These are phyloP conservation scores for Selenia dentaria DNA, from an alignment of 2,888 invertebrate genomes.

Conservation along the genomic window DNA sequence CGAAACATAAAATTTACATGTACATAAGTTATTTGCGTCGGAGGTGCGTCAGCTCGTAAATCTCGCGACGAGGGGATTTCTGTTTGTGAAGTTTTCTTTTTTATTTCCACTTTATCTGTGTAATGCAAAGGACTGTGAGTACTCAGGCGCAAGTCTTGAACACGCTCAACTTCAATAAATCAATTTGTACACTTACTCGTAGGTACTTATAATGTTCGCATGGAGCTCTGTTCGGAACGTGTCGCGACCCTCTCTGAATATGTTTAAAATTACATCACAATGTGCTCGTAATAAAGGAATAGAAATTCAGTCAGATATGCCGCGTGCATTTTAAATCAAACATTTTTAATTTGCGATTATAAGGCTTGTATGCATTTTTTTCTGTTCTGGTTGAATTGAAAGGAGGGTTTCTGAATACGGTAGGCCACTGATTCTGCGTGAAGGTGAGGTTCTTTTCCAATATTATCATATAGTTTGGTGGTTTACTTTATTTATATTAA, in stretches of 20 bases:
- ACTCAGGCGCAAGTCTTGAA: constrained; percentile 77
- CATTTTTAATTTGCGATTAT: not conserved
- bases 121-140: constrained; percentile 76
- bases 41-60: constrained; percentile 81
- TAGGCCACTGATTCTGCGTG: no score
- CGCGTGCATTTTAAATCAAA: constrained; percentile 5
- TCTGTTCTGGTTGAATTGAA: no score
- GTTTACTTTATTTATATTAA: no score
- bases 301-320: constrained; percentile 10
- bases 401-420: no score
- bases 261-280: constrained; percentile 54
- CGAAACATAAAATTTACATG: constrained; percentile 78
- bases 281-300: constrained; percentile 30
- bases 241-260: constrained; percentile 64
- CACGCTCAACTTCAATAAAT: constrained; percentile 83
- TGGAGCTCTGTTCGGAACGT: constrained; percentile 62
- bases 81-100: constrained; percentile 82
- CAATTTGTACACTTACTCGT: constrained; percentile 81
- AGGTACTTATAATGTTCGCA: constrained; percentile 69
- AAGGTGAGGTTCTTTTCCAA: no score
- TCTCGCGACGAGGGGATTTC: constrained; percentile 82
- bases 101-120: constrained; percentile 82
- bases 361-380: no score
- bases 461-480: no score
- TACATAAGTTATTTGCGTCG: constrained; percentile 72